Percentiles rank a stretch among this genome's conserved stretches.
These are phyloP conservation scores for Rhodeus uyekii DNA, from an alignment of 2,797 vertebrate genomes.

Conservation along the genomic window DNA sequence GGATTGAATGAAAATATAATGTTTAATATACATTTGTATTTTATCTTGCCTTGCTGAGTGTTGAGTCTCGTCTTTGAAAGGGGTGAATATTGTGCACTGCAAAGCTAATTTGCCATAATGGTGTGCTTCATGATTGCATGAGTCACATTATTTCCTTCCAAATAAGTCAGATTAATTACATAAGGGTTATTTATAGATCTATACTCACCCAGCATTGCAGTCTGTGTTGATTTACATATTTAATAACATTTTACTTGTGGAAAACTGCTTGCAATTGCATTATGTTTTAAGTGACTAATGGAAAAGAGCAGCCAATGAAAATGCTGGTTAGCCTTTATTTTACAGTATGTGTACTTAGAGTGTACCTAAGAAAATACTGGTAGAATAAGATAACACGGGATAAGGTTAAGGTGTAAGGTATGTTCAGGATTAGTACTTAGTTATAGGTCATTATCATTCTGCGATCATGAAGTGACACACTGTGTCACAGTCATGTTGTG, in stretches of 20 bases:
- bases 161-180: constrained; percentile 63
- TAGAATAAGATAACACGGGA: too few species aligned
- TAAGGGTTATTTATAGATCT: constrained; percentile 59
- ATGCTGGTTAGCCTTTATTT: too few species aligned
- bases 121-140: constrained; percentile 51
- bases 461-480: too few species aligned
- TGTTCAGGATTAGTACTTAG: too few species aligned
- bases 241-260: constrained; percentile 58
- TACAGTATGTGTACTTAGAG: too few species aligned
- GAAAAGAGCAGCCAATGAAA: not conserved
- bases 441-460: too few species aligned
- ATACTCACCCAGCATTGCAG: constrained; percentile 50
- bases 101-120: constrained; percentile 56
- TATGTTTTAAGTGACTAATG: constrained; percentile 17
- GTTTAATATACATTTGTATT: not conserved
- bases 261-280: constrained; percentile 2
- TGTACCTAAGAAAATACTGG: too few species aligned
- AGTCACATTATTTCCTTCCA: constrained; percentile 60
- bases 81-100: constrained; percentile 10
- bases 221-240: constrained; percentile 61
- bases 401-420: too few species aligned
- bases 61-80: constrained; percentile 20
- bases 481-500: too few species aligned
- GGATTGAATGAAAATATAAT: not conserved
- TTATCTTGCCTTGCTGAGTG: constrained; percentile 26